Evolutionary conservation across 30 jellyfish, hydroid and myxozoan species (phyloP).

Genomic region (Chrysaora quinquecirrha): DNA sequence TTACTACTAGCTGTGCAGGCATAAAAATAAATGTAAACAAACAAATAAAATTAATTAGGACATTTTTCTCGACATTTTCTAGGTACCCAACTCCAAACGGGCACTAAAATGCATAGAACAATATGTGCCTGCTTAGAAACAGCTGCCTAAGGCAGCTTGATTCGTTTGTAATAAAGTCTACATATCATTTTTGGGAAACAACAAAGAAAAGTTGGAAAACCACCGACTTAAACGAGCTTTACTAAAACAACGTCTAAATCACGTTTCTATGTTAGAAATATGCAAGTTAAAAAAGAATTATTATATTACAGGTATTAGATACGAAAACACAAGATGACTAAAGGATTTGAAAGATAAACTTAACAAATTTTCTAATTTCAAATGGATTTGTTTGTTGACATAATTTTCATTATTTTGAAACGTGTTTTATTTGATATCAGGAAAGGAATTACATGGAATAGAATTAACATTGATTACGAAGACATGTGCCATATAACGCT

Average conservation of each 20-base stretch:
- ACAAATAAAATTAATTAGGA: too few relatives aligned
- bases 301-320: constrained; percentile 42
- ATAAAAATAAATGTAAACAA: too few relatives aligned
- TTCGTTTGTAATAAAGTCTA: neutral
- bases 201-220: neutral
- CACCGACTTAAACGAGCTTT: neutral
- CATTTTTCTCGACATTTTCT: too few relatives aligned
- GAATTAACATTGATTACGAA: too few relatives aligned
- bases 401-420: too few relatives aligned
- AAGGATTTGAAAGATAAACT: constrained; percentile 36
- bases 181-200: neutral
- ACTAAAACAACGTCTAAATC: neutral
- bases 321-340: constrained; percentile 25
- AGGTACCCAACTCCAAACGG: neutral
- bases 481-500: too few relatives aligned
- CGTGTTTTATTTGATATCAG: too few relatives aligned
- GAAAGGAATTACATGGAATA: too few relatives aligned
- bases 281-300: neutral
- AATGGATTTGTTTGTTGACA: constrained; percentile 23
- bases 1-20: too few relatives aligned
- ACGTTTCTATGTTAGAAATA: neutral
- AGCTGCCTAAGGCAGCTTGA: neutral
- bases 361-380: neutral
- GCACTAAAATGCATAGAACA: neutral
- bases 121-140: neutral